phyloP scores from a whole-genome alignment of 2,113 vertebrate species.

The Calidris pygmaea region DNA sequence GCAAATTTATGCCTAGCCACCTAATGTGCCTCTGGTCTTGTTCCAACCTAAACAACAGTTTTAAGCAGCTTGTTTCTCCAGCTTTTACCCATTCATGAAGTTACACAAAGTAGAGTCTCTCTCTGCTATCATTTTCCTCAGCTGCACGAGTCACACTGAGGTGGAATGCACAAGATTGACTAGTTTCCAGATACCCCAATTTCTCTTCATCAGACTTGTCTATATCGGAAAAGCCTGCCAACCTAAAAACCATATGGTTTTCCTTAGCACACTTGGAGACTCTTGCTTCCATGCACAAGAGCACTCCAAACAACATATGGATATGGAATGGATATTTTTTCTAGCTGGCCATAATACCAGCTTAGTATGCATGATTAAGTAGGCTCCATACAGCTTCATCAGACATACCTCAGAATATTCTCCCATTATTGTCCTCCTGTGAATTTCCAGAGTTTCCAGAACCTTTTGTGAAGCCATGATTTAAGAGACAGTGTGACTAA shows the following conservation, averaged over 20 bases:
- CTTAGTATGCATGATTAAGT: background rate
- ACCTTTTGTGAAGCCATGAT: background rate
- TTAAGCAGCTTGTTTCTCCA: background rate
- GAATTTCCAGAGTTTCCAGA: background rate
- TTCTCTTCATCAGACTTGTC: background rate
- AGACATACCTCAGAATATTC: background rate
- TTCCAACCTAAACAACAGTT: background rate
- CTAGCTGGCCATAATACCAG: background rate
- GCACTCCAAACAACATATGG: background rate
- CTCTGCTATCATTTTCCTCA: background rate
- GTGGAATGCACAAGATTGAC: background rate
- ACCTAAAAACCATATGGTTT: background rate
- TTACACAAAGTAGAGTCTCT: background rate
- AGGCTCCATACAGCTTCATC: background rate
- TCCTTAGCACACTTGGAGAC: background rate
- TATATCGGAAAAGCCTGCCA: background rate
- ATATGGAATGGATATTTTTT: background rate
- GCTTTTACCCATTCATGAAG: background rate
- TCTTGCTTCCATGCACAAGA: background rate
- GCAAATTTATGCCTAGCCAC: accelerated
- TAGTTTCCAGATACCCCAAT: background rate
- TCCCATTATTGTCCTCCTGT: background rate
- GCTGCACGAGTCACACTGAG: background rate
- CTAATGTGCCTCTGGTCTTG: background rate
- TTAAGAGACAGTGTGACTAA: background rate